Conservation (phyloP, 2,888 invertebrate species). For the Galeruca laticollis region DNA sequence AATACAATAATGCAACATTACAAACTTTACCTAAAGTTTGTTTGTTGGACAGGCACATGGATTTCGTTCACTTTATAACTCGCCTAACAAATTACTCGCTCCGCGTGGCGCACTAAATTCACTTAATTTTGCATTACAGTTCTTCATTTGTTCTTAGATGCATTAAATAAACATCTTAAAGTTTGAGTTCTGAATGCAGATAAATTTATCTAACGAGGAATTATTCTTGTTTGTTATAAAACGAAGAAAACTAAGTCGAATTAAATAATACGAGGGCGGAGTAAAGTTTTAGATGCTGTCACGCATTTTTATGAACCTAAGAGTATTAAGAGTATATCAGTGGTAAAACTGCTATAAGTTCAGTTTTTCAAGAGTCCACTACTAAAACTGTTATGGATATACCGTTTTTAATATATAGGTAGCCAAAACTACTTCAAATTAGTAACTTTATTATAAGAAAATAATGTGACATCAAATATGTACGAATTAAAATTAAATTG, state of each 20-base stretch:
- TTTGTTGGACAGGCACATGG: slow-evolving; percentile 11
- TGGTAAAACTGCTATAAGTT: no score
- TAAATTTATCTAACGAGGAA: slow-evolving; percentile 15
- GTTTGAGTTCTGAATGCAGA: slow-evolving; percentile 23
- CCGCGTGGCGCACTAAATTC: slow-evolving; percentile 28
- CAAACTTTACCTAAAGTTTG: slow-evolving; percentile 26
- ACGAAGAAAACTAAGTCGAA: neutral
- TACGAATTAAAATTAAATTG: no score
- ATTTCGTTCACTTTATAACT: slow-evolving; percentile 26
- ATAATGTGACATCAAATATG: no score
- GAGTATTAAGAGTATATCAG: no score
- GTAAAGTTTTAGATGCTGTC: no score
- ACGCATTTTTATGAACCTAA: no score
- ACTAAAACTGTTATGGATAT: no score
- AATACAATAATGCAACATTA: slow-evolving; percentile 14
- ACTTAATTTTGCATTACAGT: slow-evolving; percentile 30
- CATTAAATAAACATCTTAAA: slow-evolving; percentile 34
- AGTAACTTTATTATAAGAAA: no score
- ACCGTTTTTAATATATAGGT: no score
- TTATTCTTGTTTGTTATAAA: neutral
- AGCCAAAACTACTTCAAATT: no score
- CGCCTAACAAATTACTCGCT: slow-evolving; percentile 28
- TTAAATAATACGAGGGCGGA: no score
- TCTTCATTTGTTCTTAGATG: slow-evolving; percentile 30
- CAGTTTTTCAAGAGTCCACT: no score